Base-by-base conservation (phyloP, 92 coral and sea anemone species). In the Siderastrea siderea region DNA sequence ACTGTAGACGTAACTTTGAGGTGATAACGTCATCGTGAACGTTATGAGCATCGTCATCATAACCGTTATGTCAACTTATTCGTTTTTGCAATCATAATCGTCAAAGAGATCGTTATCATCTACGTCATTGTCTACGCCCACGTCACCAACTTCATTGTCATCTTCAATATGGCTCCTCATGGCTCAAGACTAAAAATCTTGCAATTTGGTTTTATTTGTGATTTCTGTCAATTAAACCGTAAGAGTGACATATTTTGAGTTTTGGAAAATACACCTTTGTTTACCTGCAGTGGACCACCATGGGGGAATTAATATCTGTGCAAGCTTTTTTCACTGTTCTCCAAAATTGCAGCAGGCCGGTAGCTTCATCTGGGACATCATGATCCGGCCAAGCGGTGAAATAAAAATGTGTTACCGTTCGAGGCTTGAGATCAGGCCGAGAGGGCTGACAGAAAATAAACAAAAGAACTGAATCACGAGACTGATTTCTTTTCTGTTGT, bases 301-400 rank as follows among this genome's bases (percentile, higher is more conserved):
- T 84, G 3, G 98, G 98, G 46, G 74, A 53, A 3, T 70, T 55
- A 55, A 19, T 52, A 53, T 75, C 85, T 1, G 70, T 49, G 69
- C 71, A 50, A 10, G 80, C 68, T 53, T 75, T 60, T 76, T 87
- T 86, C 52, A 92, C 94, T 47, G 92, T 72, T 59, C 69, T 88
- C 89, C 93, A 91, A 71, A 94, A 94, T 47, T 90, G 92, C 43
- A 94, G 64, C 71, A 94, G 86, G 7, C 94, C 90, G 0, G 95
- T 91, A 45, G 98, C 92, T 67, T 94, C 80, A 64, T 77, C 84
- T 4, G 98, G 98, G 6, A 94, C 98, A 66, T 92, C 96, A 74
- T 93, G 92, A 75, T 93, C 96, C 59, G 96, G 96, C 96, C 96
- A 93, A 45, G 96, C 87, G 43, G 96, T 93, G 82, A 93, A 93